Conservation (phyloP, 2,888 invertebrate genomes). For the Amiota minor region DNA sequence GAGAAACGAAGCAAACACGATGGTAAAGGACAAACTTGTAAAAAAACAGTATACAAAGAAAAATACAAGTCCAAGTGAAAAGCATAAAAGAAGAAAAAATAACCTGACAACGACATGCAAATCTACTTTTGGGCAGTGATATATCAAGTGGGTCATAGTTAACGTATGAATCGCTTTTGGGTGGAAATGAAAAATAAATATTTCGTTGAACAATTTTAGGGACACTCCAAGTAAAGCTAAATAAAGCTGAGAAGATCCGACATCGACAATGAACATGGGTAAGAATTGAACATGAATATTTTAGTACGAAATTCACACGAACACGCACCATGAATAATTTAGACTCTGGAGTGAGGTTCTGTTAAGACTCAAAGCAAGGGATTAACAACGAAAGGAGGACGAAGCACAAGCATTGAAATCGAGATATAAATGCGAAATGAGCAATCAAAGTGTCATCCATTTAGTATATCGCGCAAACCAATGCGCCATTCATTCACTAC, state of each 20-base stretch:
- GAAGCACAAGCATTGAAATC: conserved; percentile 14
- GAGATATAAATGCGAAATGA: conserved; percentile 62
- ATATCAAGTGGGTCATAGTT: conserved; percentile 5
- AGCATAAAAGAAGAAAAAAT: background rate
- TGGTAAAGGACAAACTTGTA: background rate
- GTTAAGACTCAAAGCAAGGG: conserved; percentile 1
- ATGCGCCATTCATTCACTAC: background rate
- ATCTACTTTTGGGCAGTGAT: background rate
- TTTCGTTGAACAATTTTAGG: background rate
- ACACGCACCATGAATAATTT: conserved; percentile 63
- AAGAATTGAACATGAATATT: conserved; percentile 5
- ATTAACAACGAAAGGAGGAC: conserved; percentile 1
- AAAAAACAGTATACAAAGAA: background rate
- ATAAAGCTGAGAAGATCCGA: no score
- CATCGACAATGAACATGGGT: background rate
- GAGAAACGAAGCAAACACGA: conserved; percentile 3
- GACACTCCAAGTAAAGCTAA: background rate
- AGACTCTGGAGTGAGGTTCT: conserved; percentile 29
- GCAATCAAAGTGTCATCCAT: conserved; percentile 63
- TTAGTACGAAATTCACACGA: conserved; percentile 15
- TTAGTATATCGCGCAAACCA: conserved; percentile 23
- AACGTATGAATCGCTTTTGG: background rate
- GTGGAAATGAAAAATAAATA: background rate
- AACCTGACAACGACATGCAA: conserved; percentile 2
- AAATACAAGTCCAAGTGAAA: background rate